Percentiles rank a stretch among this genome's conserved stretches.
Evolutionary conservation across 2,113 vertebrate species (phyloP).

Genomic region (Thalassoma bifasciatum): DNA sequence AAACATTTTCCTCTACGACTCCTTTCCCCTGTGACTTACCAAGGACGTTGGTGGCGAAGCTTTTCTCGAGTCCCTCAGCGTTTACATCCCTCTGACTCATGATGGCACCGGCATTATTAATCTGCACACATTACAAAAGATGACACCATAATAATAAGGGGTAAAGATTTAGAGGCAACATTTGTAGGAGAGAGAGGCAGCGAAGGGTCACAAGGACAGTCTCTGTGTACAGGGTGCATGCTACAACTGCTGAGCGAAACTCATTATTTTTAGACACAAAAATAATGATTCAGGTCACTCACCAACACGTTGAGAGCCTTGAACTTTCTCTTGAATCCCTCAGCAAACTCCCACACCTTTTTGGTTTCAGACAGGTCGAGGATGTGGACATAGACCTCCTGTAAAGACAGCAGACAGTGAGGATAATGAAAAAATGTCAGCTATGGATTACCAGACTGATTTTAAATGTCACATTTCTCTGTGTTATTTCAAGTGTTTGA

Average conservation of each 20-base stretch:
- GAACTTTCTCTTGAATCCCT: slow-evolving; percentile 83
- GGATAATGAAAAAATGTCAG: neutral
- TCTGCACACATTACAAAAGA: slow-evolving; percentile 59
- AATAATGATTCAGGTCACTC: slow-evolving; percentile 1
- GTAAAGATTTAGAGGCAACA: no score
- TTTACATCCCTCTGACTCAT: slow-evolving; percentile 84
- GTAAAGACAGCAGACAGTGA: slow-evolving; percentile 31
- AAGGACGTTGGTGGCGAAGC: slow-evolving; percentile 84
- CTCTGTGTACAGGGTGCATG: no score
- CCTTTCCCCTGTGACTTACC: slow-evolving; percentile 68
- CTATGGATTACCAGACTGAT: neutral
- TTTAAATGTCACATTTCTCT: neutral
- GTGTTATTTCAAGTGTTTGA: neutral
- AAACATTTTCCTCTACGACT: neutral
- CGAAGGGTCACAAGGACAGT: no score
- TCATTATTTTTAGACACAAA: neutral
- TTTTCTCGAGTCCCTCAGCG: slow-evolving; percentile 83
- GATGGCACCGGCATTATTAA: slow-evolving; percentile 85
- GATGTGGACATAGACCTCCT: slow-evolving; percentile 85
- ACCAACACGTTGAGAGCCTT: slow-evolving; percentile 86
- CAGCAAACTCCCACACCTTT: slow-evolving; percentile 86
- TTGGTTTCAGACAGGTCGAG: slow-evolving; percentile 84
- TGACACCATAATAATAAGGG: neutral
- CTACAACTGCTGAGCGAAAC: no score
- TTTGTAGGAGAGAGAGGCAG: no score